Evolutionary conservation across 2,888 invertebrate genomes (phyloP).

Genomic region (Eupelmus urozonus): DNA sequence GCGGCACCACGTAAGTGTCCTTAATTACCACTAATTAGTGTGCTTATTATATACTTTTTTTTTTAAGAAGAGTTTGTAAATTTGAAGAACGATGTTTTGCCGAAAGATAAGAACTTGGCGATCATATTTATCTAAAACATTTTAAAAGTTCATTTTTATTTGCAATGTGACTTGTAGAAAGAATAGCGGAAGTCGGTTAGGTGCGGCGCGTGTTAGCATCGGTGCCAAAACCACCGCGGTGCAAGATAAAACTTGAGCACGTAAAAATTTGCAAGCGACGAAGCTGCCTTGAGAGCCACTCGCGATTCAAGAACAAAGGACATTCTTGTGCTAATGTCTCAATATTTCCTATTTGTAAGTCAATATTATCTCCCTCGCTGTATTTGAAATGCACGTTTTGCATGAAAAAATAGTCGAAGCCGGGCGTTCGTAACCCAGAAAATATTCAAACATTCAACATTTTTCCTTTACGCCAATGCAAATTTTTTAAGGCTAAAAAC

Average conservation of each 20-base stretch:
- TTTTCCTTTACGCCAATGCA: too few relatives aligned
- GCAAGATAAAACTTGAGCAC: background rate
- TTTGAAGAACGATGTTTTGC: too few relatives aligned
- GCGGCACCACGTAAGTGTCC: background rate
- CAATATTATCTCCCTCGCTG: background rate
- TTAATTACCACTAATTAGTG: background rate
- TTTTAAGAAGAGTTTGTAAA: too few relatives aligned
- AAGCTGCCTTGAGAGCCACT: background rate
- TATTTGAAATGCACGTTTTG: too few relatives aligned
- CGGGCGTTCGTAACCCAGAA: too few relatives aligned
- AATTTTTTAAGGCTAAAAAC: too few relatives aligned
- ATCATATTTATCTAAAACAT: background rate
- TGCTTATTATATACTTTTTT: too few relatives aligned
- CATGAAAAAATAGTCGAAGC: too few relatives aligned
- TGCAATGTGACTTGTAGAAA: slow-evolving; percentile 21
- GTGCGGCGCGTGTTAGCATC: slow-evolving; percentile 3
- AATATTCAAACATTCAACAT: too few relatives aligned
- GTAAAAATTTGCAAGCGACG: background rate
- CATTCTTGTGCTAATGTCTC: background rate
- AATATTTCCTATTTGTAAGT: background rate
- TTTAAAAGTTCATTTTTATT: background rate
- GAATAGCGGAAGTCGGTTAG: slow-evolving; percentile 9
- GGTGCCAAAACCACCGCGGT: slow-evolving; percentile 13
- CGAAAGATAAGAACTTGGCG: background rate
- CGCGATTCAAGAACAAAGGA: background rate